phyloP scores from a whole-genome alignment of 2,888 invertebrate species.

The Stenotaenia linearis region DNA sequence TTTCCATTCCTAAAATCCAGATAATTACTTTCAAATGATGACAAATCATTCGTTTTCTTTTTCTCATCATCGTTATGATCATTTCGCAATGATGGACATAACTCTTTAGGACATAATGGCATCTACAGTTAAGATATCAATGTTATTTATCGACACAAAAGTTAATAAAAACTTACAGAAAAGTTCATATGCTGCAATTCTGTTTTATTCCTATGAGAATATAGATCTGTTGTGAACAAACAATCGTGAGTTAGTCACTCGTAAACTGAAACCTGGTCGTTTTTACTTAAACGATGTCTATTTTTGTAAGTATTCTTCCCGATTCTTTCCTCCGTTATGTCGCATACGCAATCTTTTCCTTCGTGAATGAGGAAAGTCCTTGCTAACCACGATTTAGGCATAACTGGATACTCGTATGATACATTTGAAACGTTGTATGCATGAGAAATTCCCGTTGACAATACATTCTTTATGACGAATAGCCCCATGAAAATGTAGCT shows the following conservation, averaged over 20 bases:
- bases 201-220: neutral
- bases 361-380: slow-evolving; percentile 11
- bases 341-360: neutral
- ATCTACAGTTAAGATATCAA: neutral
- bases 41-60: neutral
- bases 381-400: neutral
- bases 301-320: neutral
- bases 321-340: neutral
- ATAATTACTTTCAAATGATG: neutral
- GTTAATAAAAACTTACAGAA: neutral
- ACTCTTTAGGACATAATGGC: neutral
- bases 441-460: neutral
- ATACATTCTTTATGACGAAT: neutral
- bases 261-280: too few species aligned
- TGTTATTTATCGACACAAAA: too few species aligned
- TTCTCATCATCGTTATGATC: neutral
- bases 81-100: neutral
- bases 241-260: neutral
- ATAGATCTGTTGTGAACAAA: neutral
- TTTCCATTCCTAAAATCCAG: neutral
- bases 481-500: neutral
- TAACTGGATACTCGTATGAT: neutral
- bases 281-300: neutral
- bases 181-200: neutral
- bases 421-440: neutral